Conservation (phyloP, 1,140 invertebrate genomes). For the Gryon sp. region DNA sequence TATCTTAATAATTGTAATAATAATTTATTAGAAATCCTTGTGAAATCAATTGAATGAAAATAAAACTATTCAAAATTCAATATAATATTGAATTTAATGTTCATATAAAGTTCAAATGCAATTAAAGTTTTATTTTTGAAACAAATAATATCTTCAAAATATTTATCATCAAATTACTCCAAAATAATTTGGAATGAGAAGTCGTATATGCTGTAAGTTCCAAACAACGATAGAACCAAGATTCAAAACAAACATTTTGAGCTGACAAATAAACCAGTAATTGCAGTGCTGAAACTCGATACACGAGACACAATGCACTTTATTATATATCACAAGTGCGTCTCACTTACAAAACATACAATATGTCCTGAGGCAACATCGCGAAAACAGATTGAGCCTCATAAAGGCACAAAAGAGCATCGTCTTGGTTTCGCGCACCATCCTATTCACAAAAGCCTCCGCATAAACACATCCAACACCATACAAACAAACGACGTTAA, state of each 20-base stretch:
- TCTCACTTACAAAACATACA: conserved; percentile 38
- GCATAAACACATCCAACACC: too few species aligned
- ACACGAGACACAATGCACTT: conserved; percentile 26
- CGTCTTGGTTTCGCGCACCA: conserved; percentile 15
- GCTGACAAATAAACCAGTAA: conserved; percentile 7
- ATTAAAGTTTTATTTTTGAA: too few species aligned
- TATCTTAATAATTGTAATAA: too few species aligned
- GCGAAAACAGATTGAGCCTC: conserved; percentile 21
- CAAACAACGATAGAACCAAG: background rate
- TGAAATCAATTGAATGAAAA: too few species aligned
- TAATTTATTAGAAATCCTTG: too few species aligned
- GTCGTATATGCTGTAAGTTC: too few species aligned
- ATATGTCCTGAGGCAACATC: conserved; percentile 6
- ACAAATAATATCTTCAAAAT: too few species aligned
- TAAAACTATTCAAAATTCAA: too few species aligned
- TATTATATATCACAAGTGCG: conserved; percentile 39
- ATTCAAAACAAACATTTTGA: conserved; percentile 12
- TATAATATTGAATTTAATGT: too few species aligned
- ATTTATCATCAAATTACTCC: too few species aligned
- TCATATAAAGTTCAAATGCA: too few species aligned
- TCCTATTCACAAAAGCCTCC: background rate
- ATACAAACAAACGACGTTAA: conserved; percentile 27
- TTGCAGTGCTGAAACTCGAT: conserved; percentile 18
- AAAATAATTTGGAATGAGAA: too few species aligned
- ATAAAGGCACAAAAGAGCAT: conserved; percentile 48